Percentiles rank a stretch among this genome's conserved stretches.
phyloP scores from a whole-genome alignment of 1,140 invertebrate species.

The Phortica variegata region DNA sequence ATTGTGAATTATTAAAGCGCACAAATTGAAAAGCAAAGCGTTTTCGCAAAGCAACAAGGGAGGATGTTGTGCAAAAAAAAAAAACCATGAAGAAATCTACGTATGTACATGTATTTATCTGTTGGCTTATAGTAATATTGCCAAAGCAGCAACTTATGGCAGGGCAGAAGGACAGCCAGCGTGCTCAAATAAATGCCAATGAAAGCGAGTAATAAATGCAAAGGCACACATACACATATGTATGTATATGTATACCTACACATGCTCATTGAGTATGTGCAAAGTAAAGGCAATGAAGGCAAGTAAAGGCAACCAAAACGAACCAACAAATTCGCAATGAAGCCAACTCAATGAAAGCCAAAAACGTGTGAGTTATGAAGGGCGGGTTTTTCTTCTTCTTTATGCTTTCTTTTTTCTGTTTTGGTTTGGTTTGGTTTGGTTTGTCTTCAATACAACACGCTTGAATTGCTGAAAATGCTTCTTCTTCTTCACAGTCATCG shows the following conservation, averaged over 20 bases:
- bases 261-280: not conserved
- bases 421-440: too few relatives aligned
- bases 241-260: constrained; percentile 4
- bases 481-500: too few relatives aligned
- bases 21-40: constrained; percentile 49
- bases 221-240: constrained; percentile 21
- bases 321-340: constrained; percentile 3
- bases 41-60: not conserved
- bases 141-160: constrained; percentile 1
- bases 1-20: constrained; percentile 56
- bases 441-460: too few relatives aligned
- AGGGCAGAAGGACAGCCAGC: constrained; percentile 7
- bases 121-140: constrained; percentile 27
- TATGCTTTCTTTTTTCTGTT: not conserved
- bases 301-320: too few relatives aligned
- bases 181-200: constrained; percentile 45
- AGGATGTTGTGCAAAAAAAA: too few relatives aligned
- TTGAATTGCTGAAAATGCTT: too few relatives aligned
- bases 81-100: not conserved
- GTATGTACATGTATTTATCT: constrained; percentile 11
- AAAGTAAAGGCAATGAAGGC: not conserved
- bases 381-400: constrained; percentile 18
- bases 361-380: constrained; percentile 41
- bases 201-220: constrained; percentile 48
- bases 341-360: constrained; percentile 27